Percentiles rank a stretch among this genome's conserved stretches.
Conservation (phyloP, 2,113 vertebrate genomes). For the Macrotus californicus region DNA sequence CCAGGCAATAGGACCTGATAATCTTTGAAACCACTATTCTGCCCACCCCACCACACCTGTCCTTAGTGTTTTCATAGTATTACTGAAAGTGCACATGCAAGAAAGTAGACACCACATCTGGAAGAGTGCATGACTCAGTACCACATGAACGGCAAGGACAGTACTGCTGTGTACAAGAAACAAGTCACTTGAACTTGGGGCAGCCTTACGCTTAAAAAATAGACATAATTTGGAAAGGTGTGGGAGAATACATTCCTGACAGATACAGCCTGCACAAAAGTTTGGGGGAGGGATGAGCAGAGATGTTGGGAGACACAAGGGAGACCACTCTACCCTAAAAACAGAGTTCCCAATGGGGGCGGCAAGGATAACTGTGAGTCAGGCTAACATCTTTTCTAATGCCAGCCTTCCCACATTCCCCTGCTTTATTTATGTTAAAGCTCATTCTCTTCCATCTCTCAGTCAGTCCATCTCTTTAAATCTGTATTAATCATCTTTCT, state of each 20-base stretch:
- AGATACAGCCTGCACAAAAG: not conserved
- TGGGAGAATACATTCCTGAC: not conserved
- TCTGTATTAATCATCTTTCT: not conserved
- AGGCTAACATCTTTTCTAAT: not conserved
- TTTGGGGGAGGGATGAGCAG: not conserved
- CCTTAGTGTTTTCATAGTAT: not conserved
- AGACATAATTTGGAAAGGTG: not conserved
- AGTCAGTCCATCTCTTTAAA: not conserved
- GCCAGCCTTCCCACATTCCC: not conserved
- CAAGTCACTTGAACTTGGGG: not conserved
- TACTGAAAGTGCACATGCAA: not conserved
- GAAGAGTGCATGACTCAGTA: not conserved
- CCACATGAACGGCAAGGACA: accelerated
- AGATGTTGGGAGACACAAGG: not conserved
- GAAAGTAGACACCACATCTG: not conserved
- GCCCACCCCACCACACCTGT: too few species aligned
- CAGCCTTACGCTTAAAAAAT: not conserved
- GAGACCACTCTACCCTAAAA: not conserved
- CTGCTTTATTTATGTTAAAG: not conserved
- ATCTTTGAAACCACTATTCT: not conserved
- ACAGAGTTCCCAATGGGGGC: not conserved
- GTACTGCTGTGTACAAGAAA: not conserved
- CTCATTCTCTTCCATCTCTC: not conserved
- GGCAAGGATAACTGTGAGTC: not conserved
- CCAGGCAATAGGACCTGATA: not conserved